These are phyloP conservation scores for Temnothorax longispinosus DNA, from an alignment of 1,140 invertebrate species.

Conservation along the genomic window DNA sequence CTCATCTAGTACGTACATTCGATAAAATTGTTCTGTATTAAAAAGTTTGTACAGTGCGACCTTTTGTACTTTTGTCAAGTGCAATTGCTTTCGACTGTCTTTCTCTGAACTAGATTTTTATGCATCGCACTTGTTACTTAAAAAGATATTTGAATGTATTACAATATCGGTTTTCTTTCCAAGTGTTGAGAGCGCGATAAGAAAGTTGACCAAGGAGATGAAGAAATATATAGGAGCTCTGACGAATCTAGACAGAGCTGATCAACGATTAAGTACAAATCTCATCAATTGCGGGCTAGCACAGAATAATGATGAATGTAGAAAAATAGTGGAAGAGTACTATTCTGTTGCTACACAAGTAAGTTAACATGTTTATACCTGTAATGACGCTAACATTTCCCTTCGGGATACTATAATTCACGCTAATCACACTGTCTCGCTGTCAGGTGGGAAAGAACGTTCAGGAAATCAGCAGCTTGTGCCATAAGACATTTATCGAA, in stretches of 20 bases:
- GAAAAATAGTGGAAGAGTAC: slow-evolving; percentile 83
- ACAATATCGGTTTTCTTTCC: slow-evolving; percentile 46
- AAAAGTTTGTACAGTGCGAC: not conserved
- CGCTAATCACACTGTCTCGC: not conserved
- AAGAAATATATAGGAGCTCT: slow-evolving; percentile 82
- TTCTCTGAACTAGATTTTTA: not conserved
- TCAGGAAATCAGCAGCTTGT: slow-evolving; percentile 77
- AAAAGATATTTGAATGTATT: not conserved
- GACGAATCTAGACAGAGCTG: slow-evolving; percentile 76
- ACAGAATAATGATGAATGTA: slow-evolving; percentile 81
- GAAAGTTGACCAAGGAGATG: slow-evolving; percentile 82
- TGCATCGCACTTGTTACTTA: not conserved
- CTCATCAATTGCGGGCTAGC: slow-evolving; percentile 80
- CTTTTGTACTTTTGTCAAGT: not conserved
- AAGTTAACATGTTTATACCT: not conserved
- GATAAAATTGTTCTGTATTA: not conserved
- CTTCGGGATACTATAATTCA: not conserved
- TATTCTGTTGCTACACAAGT: slow-evolving; percentile 83
- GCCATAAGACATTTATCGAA: slow-evolving; percentile 81
- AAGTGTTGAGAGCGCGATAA: slow-evolving; percentile 82
- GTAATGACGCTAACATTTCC: not conserved
- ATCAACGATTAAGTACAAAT: slow-evolving; percentile 81
- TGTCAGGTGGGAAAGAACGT: slow-evolving; percentile 80
- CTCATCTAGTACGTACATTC: slow-evolving; percentile 78
- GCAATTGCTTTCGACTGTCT: not conserved